phyloP scores from a whole-genome alignment of 2,888 invertebrate genomes.

The Terebella lapidaria region DNA sequence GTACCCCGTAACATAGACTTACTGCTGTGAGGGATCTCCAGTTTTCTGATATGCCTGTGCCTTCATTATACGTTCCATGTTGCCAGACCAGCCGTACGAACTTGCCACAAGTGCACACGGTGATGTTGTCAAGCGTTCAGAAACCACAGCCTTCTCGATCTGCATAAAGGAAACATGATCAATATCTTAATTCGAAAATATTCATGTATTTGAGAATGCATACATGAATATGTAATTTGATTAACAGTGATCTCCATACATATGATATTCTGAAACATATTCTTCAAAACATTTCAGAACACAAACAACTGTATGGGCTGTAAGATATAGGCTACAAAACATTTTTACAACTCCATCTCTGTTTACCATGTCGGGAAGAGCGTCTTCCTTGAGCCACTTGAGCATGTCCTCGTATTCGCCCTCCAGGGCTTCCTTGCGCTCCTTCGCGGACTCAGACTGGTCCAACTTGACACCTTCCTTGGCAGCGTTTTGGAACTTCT shows the following conservation, averaged over 20 bases:
- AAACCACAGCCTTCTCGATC: slow-evolving; percentile 75
- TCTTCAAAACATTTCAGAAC: too few relatives aligned
- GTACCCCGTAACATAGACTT: slow-evolving; percentile 33
- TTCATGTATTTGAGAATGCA: too few relatives aligned
- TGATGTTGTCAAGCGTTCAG: slow-evolving; percentile 82
- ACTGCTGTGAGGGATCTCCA: slow-evolving; percentile 66
- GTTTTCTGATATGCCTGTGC: slow-evolving; percentile 91
- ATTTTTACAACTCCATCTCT: too few relatives aligned
- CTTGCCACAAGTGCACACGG: slow-evolving; percentile 95
- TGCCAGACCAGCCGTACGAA: slow-evolving; percentile 97
- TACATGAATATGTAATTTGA: too few relatives aligned
- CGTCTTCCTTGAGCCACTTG: slow-evolving; percentile 80
- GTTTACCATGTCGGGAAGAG: slow-evolving; percentile 69
- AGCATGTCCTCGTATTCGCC: slow-evolving; percentile 80
- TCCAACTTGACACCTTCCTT: slow-evolving; percentile 88
- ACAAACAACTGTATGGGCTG: too few relatives aligned
- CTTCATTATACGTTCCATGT: slow-evolving; percentile 91
- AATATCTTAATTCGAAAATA: too few relatives aligned
- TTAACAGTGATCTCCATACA: too few relatives aligned
- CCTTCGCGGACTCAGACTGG: slow-evolving; percentile 68
- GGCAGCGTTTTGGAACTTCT: slow-evolving; percentile 95
- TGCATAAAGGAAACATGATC: slow-evolving; percentile 18
- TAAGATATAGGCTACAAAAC: too few relatives aligned
- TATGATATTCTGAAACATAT: too few relatives aligned
- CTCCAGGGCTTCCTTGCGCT: slow-evolving; percentile 67